These are phyloP conservation scores for Pristis pectinata DNA, from an alignment of 2,797 vertebrate genomes.

Conservation along the genomic window DNA sequence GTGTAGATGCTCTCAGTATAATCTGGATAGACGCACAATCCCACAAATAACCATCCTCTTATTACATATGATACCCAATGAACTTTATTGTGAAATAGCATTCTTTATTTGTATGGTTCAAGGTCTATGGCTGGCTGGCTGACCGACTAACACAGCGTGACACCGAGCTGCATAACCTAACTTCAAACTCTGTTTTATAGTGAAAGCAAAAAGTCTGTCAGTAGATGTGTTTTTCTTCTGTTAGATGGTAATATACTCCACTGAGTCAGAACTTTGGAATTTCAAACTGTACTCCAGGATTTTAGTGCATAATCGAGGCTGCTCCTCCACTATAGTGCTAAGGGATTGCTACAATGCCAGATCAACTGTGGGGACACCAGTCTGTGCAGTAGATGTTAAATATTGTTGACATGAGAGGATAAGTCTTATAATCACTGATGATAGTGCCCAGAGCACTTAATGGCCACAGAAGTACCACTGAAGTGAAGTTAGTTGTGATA, in stretches of 20 bases:
- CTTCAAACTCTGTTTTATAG: background rate
- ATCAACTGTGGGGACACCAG: background rate
- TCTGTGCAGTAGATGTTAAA: background rate
- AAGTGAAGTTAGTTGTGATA: background rate
- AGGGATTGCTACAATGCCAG: background rate
- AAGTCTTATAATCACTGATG: no score
- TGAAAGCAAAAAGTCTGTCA: background rate
- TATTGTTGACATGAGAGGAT: no score
- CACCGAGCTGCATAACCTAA: background rate
- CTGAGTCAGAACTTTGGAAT: conserved; percentile 6
- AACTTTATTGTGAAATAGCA: background rate
- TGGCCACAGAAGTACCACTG: background rate
- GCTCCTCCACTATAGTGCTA: background rate
- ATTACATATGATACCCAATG: background rate
- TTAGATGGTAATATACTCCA: background rate
- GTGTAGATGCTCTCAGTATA: background rate
- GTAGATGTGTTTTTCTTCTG: background rate
- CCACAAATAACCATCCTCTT: background rate
- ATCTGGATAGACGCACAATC: background rate
- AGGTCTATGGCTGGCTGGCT: background rate
- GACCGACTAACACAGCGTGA: background rate
- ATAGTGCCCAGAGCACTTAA: background rate
- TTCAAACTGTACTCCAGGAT: background rate
- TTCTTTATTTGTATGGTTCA: background rate
- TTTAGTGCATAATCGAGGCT: background rate